Evolutionary conservation across 2,888 invertebrate species (phyloP).

Genomic region (Luperina nickerlii): DNA sequence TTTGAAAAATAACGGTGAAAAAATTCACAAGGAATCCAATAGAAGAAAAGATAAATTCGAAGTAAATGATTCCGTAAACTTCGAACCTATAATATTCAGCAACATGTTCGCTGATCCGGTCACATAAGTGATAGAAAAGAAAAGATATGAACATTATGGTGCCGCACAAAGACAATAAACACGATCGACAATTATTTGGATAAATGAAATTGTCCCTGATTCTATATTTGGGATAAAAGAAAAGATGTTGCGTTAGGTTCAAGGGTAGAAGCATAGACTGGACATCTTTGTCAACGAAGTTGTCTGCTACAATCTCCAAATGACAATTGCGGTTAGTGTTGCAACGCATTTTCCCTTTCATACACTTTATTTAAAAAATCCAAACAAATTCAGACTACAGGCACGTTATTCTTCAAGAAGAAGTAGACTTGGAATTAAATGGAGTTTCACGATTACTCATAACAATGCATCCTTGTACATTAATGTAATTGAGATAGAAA

Average conservation of each 20-base stretch:
- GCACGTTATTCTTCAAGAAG: background rate
- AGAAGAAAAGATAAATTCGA: background rate
- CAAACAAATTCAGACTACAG: background rate
- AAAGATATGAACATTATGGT: background rate
- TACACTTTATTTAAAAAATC: background rate
- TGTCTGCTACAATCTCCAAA: background rate
- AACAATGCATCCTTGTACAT: background rate
- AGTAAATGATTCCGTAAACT: background rate
- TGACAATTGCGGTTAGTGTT: no score
- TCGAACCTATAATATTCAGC: background rate
- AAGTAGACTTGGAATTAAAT: background rate
- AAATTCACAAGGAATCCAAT: background rate
- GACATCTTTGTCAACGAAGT: conserved; percentile 21
- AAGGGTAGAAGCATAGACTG: conserved; percentile 26
- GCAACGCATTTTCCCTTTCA: background rate
- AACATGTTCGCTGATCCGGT: accelerated
- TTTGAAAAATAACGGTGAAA: background rate
- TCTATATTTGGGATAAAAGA: conserved; percentile 17
- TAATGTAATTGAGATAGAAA: conserved; percentile 4
- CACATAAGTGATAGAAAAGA: background rate
- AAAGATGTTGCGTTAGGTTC: conserved; percentile 9
- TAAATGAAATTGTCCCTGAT: conserved; percentile 11
- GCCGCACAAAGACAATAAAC: conserved; percentile 12
- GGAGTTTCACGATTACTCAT: background rate
- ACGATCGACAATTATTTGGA: background rate